These are phyloP conservation scores for Plebejus anna DNA, from an alignment of 2,888 invertebrate species.

Conservation along the genomic window DNA sequence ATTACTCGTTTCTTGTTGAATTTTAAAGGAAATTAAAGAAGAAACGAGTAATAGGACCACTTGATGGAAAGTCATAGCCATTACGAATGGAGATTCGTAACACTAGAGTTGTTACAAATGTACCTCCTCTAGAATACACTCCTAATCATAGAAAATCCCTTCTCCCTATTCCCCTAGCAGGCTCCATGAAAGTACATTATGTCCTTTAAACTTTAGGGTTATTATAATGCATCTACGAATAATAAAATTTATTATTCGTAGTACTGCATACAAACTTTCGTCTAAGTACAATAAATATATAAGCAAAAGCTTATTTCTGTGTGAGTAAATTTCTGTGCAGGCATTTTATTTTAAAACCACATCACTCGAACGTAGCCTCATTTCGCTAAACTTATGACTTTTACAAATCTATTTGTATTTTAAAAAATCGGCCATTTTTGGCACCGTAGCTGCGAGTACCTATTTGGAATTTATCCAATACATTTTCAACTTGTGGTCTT, in stretches of 20 bases:
- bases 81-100: no score
- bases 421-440: slow-evolving; percentile 23
- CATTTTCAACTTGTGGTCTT: not conserved
- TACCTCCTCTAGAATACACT: no score
- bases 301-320: not conserved
- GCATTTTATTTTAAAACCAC: not conserved
- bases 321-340: not conserved
- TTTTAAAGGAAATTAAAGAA: not conserved
- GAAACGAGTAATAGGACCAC: not conserved
- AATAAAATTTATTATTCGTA: no score
- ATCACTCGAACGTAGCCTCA: slow-evolving; percentile 13
- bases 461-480: slow-evolving; percentile 25
- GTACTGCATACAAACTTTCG: no score
- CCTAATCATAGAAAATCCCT: no score
- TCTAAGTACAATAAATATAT: not conserved
- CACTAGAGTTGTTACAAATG: no score
- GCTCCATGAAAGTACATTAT: not conserved
- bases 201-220: not conserved
- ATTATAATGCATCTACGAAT: no score
- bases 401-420: slow-evolving; percentile 23
- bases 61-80: no score
- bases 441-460: slow-evolving; percentile 16
- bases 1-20: no score
- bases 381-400: slow-evolving; percentile 23
- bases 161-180: no score